Evolutionary conservation across 1,140 invertebrate species (phyloP).

Genomic region (Drosophila watanabei): DNA sequence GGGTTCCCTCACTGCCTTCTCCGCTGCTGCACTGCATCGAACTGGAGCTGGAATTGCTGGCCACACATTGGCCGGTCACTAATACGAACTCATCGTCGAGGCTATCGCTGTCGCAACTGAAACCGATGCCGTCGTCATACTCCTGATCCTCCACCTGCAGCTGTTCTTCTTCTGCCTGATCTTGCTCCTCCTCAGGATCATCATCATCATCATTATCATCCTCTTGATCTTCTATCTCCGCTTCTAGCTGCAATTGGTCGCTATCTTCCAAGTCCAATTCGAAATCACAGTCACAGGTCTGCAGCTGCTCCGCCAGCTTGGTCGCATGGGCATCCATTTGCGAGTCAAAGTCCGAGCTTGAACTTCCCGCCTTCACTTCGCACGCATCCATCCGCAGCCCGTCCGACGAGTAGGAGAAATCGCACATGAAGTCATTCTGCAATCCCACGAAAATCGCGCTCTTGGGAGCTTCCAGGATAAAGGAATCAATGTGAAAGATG

Average conservation of each 20-base stretch:
- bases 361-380: conserved; percentile 21
- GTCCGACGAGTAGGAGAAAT: conserved; percentile 62
- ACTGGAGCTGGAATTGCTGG: conserved; percentile 59
- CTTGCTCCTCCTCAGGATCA: conserved; percentile 2
- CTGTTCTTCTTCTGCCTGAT: conserved; percentile 3
- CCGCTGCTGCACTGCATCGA: conserved; percentile 67
- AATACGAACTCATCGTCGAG: conserved; percentile 61
- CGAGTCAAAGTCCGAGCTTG: conserved; percentile 28
- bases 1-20: conserved; percentile 1
- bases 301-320: conserved; percentile 14
- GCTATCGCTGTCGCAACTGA: conserved; percentile 75
- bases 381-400: conserved; percentile 1
- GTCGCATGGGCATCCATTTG: conserved; percentile 1
- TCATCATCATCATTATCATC: neutral
- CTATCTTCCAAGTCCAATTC: conserved; percentile 34
- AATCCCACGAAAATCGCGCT: conserved; percentile 85
- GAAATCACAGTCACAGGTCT: conserved; percentile 63
- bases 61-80: conserved; percentile 28
- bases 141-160: conserved; percentile 52
- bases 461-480: conserved; percentile 80
- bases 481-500: conserved; percentile 84
- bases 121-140: conserved; percentile 75
- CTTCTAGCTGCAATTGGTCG: neutral
- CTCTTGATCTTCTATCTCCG: conserved; percentile 3
- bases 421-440: conserved; percentile 73